These are phyloP conservation scores for Mesaphorura yosii DNA, from an alignment of 1,140 invertebrate genomes.

Conservation along the genomic window DNA sequence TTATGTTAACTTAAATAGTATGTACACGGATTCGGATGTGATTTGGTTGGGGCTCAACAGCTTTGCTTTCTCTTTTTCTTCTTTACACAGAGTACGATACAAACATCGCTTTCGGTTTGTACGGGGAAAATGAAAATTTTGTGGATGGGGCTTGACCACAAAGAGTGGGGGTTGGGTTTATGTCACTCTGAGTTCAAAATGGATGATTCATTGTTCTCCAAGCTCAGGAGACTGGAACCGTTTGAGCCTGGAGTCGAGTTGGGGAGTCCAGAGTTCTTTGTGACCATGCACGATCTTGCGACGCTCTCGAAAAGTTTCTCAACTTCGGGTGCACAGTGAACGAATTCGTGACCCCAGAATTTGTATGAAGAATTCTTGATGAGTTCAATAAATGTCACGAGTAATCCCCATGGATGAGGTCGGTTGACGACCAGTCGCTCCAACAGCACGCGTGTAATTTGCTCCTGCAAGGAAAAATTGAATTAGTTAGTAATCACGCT, in stretches of 20 bases:
- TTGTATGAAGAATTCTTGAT: conserved; percentile 99
- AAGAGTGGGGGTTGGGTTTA: too few species aligned
- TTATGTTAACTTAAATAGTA: too few species aligned
- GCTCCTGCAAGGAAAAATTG: conserved; percentile 44
- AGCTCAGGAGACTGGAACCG: background rate
- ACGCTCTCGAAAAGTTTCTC: conserved; percentile 95
- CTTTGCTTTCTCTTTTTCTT: too few species aligned
- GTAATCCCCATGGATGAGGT: conserved; percentile 96
- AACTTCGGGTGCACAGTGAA: conserved; percentile 96
- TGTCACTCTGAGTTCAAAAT: too few species aligned
- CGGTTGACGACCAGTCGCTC: conserved; percentile 95
- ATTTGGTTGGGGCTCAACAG: too few species aligned
- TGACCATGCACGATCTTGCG: conserved; percentile 79
- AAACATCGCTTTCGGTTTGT: too few species aligned
- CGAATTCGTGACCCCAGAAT: conserved; percentile 98
- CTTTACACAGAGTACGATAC: too few species aligned
- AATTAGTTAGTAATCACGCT: background rate
- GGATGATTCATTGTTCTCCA: background rate
- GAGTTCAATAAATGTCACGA: conserved; percentile 97
- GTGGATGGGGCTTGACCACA: too few species aligned
- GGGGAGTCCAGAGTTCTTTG: conserved; percentile 11
- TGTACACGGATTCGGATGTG: too few species aligned
- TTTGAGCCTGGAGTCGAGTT: background rate
- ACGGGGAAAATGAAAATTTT: too few species aligned
- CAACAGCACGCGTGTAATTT: conserved; percentile 57